A percentile compares a stretch with the other conserved stretches of the same genome.
Evolutionary conservation across 1,140 invertebrate genomes (phyloP).

Genomic region (Monochamus saltuarius): DNA sequence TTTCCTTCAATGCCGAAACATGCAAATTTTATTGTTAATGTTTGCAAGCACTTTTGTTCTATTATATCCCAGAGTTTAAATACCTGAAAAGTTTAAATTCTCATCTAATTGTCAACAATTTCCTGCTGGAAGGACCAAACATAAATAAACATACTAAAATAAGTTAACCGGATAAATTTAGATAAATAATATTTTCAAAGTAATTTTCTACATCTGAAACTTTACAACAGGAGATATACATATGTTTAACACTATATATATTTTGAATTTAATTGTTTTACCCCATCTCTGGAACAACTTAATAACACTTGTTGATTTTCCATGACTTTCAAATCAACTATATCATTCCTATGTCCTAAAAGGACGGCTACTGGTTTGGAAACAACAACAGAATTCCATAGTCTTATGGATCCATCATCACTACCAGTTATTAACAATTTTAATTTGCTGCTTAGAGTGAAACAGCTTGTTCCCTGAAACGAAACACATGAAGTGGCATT

Average conservation of each 20-base stretch:
- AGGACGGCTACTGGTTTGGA: conserved; percentile 44
- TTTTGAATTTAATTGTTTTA: conserved; percentile 40
- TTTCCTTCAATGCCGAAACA: conserved; percentile 56
- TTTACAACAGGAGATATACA: too few relatives aligned
- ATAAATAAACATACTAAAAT: too few relatives aligned
- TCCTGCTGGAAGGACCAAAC: too few relatives aligned
- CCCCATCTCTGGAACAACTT: conserved; percentile 55
- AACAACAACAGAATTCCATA: conserved; percentile 56
- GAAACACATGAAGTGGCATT: too few relatives aligned
- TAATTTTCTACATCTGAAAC: too few relatives aligned
- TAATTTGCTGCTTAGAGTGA: conserved; percentile 49
- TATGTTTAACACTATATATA: not conserved
- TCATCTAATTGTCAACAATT: not conserved
- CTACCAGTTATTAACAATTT: conserved; percentile 57
- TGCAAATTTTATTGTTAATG: conserved; percentile 55
- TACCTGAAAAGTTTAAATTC: conserved; percentile 44
- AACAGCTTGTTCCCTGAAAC: conserved; percentile 56
- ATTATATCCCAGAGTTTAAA: conserved; percentile 58
- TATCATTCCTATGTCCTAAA: conserved; percentile 42
- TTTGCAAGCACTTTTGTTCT: conserved; percentile 56
- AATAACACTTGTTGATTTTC: conserved; percentile 50
- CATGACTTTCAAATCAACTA: conserved; percentile 54
- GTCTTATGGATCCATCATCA: conserved; percentile 50
- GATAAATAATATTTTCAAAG: too few relatives aligned
- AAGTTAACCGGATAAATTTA: too few relatives aligned